phyloP scores from a whole-genome alignment of 2,888 invertebrate species.

The Chrysomela aeneicollis region DNA sequence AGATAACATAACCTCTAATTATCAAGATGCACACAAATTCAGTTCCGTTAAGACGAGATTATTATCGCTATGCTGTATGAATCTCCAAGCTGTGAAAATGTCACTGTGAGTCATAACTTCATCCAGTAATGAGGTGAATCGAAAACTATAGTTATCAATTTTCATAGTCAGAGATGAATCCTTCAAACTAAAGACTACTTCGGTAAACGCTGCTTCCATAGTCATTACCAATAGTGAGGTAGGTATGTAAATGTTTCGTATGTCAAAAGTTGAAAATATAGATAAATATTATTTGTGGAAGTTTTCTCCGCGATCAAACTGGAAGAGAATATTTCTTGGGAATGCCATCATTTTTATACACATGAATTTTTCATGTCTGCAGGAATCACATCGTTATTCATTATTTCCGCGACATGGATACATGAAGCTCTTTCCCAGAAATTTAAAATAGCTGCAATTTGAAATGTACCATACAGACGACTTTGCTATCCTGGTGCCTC shows the following conservation, averaged over 20 bases:
- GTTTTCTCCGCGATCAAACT: background rate
- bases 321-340: background rate
- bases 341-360: background rate
- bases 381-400: background rate
- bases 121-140: too few relatives aligned
- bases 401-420: background rate
- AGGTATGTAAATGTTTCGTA: too few relatives aligned
- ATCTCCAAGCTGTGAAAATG: too few relatives aligned
- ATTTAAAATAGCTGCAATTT: background rate
- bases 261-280: too few relatives aligned
- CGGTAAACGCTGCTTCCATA: too few relatives aligned
- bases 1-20: constrained; percentile 37
- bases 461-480: background rate
- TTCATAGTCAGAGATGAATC: too few relatives aligned
- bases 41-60: constrained; percentile 33
- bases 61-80: too few relatives aligned
- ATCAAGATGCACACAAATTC: constrained; percentile 18
- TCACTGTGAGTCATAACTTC: too few relatives aligned
- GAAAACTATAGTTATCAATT: too few relatives aligned
- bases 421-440: background rate
- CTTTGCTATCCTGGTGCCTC: background rate
- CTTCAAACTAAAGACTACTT: too few relatives aligned
- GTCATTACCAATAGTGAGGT: too few relatives aligned
- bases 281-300: too few relatives aligned
- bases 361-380: background rate